These are phyloP conservation scores for Dermatophagoides farinae DNA, from an alignment of 1,140 invertebrate species.

Conservation along the genomic window DNA sequence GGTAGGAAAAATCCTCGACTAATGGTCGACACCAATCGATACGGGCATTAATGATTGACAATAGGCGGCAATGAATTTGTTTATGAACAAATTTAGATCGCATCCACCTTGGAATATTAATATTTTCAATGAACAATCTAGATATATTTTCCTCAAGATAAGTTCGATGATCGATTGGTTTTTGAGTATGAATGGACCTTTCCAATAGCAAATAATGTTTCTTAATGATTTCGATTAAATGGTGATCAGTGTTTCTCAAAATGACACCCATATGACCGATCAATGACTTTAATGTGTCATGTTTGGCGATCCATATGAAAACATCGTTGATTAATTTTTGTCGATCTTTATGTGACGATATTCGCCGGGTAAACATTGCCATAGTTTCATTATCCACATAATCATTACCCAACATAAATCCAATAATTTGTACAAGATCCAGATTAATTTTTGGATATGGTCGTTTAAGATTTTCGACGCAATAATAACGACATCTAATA, in stretches of 20 bases:
- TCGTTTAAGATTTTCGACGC: not conserved
- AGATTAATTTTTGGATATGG: not conserved
- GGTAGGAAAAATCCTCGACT: constrained; percentile 2
- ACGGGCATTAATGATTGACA: not conserved
- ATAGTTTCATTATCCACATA: not conserved
- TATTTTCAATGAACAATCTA: not conserved
- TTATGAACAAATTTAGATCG: not conserved
- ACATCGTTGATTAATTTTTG: not conserved
- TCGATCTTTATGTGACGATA: not conserved
- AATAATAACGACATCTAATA: not conserved
- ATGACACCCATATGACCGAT: not conserved
- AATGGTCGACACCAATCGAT: constrained; percentile 1
- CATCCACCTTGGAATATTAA: not conserved
- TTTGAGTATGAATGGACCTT: not conserved
- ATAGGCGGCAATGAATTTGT: not conserved
- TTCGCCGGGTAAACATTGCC: not conserved
- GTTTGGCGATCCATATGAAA: not conserved
- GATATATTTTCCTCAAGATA: not conserved
- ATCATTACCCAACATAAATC: constrained; percentile 1
- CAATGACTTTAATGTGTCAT: not conserved
- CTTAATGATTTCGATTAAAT: not conserved
- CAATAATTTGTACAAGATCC: not conserved
- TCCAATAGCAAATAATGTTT: not conserved
- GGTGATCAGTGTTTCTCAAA: not conserved
- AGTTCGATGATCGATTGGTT: not conserved